Conservation (phyloP, 2,113 vertebrate genomes). For the Peucedramus taeniatus region DNA sequence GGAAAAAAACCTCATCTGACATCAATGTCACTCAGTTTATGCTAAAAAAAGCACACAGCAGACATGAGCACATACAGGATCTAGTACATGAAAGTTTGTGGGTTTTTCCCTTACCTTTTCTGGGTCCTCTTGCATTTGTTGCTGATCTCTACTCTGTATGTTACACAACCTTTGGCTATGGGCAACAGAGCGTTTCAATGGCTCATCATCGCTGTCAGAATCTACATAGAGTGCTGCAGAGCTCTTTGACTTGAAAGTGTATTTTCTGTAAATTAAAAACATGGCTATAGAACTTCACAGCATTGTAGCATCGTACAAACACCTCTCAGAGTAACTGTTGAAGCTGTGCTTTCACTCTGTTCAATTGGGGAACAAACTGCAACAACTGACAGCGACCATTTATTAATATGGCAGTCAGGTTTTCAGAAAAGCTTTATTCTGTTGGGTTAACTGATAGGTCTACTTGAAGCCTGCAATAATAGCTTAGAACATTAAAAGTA, state of each 20-base stretch:
- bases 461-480: neutral
- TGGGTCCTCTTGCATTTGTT: conserved; percentile 65
- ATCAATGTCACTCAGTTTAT: neutral
- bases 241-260: conserved; percentile 77
- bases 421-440: neutral
- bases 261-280: conserved; percentile 74
- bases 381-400: neutral
- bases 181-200: conserved; percentile 73
- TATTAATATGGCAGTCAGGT: neutral
- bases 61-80: neutral
- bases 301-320: neutral
- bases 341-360: neutral
- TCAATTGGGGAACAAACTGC: neutral
- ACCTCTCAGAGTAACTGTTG: neutral
- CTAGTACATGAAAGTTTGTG: neutral
- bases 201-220: conserved; percentile 94
- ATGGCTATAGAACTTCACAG: neutral
- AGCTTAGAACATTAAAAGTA: neutral
- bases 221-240: conserved; percentile 74
- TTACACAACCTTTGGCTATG: conserved; percentile 81
- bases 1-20: neutral
- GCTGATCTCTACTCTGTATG: conserved; percentile 67
- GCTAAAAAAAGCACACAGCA: neutral
- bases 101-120: conserved; percentile 69
- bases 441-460: neutral